Base-by-base conservation (phyloP, 2,113 vertebrate genomes). In the Tyrannus savana region DNA sequence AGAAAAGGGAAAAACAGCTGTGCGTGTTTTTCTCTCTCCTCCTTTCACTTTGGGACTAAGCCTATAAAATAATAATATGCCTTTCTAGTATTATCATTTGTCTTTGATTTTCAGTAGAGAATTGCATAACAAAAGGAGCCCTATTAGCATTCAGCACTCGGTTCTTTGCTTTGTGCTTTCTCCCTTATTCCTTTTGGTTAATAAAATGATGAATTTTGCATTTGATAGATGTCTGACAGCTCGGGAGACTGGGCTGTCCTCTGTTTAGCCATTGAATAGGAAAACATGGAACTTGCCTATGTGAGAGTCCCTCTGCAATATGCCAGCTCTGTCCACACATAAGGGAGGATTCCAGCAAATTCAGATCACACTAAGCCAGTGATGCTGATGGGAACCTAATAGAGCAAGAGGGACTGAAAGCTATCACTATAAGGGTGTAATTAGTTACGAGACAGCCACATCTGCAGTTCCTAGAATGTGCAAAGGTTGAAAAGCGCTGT, bases 31-130 rank as follows among this genome's bases (percentile, higher is more conserved):
- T 60, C 46, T 94, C 23, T 92, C 81, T 73, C 27, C 35, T 76
- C 42, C 33, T 69, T 62, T 73, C 89, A 76, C 84, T 94, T 90
- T 2, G 9, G 78, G 84, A 72, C 58, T 77, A 73, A 94, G 33
- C 66, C 63, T 94, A 85, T 96, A 93, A 96, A 97, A 95, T 91
- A 89, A 85, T 75, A 95, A 82, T 76, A 71, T 73, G 74, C 62
- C 46, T 91, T 95, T 89, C 62, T 71, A 83, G 81, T 66, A 91
- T 73, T 91, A 95, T 85, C 18, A 87, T 87, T 91, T 96, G 46
- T 73, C 94, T 94, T 84, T 93, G 71, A 89, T 97, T 94, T 97
- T 94, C 85, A 69, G 63, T 83, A 66, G 73, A 86, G 84, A 94
- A 89, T 71, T 93, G 50, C 50, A 25, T 90, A 95, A 88, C 68